Percentiles rank a stretch among this genome's conserved stretches.
phyloP scores from a whole-genome alignment of 2,888 invertebrate genomes.

The Empis stercorea region DNA sequence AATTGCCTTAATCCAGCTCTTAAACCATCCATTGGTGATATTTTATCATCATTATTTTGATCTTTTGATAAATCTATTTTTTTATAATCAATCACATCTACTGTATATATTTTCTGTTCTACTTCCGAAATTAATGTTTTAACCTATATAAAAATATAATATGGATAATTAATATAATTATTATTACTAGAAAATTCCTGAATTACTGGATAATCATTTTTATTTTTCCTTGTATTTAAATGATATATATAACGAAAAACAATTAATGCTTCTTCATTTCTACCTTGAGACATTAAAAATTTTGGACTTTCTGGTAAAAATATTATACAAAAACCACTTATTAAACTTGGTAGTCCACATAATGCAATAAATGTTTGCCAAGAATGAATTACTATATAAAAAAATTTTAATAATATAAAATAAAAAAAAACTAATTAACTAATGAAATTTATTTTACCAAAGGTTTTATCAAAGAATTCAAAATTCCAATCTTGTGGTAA shows the following conservation, averaged over 20 bases:
- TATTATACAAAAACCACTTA: constrained; percentile 47
- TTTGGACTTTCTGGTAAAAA: constrained; percentile 40
- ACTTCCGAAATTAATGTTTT: not conserved
- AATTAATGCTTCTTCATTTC: constrained; percentile 26
- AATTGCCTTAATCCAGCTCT: constrained; percentile 48
- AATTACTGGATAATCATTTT: constrained; percentile 50
- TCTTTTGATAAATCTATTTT: constrained; percentile 6
- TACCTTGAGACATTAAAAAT: constrained; percentile 28
- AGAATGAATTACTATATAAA: constrained; percentile 39
- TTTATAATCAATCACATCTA: constrained; percentile 16
- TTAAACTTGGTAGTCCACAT: constrained; percentile 47
- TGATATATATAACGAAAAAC: constrained; percentile 41
- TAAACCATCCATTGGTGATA: constrained; percentile 24
- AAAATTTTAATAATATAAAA: too few species aligned
- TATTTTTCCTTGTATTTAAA: constrained; percentile 45
- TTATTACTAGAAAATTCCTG: too few species aligned
- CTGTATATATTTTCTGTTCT: not conserved
- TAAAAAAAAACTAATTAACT: too few species aligned
- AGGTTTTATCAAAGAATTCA: constrained; percentile 30
- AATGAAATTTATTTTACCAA: constrained; percentile 32
- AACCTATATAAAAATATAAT: not conserved
- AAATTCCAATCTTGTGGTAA: constrained; percentile 48
- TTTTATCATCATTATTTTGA: constrained; percentile 6
- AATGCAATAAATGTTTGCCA: constrained; percentile 50
- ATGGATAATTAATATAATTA: too few species aligned